These are phyloP conservation scores for Polia nebulosa DNA, from an alignment of 2,888 invertebrate species.

Conservation along the genomic window DNA sequence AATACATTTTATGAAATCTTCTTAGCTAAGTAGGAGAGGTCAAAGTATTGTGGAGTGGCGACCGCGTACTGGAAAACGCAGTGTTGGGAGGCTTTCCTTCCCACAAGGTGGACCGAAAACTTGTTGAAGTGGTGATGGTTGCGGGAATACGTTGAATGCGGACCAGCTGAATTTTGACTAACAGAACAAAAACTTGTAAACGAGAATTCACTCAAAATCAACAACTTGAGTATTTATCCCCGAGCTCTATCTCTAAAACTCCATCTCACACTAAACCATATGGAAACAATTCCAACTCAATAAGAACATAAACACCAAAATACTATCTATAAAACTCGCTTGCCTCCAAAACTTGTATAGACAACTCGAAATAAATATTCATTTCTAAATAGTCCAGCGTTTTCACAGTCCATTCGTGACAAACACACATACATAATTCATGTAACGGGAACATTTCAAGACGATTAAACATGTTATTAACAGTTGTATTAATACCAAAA, in stretches of 20 bases:
- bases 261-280: conserved; percentile 19
- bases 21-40: background rate
- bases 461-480: conserved; percentile 64
- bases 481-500: conserved; percentile 60
- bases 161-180: no score
- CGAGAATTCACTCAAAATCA: no score
- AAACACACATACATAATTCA: conserved; percentile 63
- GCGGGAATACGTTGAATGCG: no score
- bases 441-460: conserved; percentile 57
- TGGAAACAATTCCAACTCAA: conserved; percentile 22
- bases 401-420: conserved; percentile 62
- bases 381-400: conserved; percentile 52
- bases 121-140: no score
- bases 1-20: background rate
- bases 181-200: no score
- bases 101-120: no score
- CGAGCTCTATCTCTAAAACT: no score
- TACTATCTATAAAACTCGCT: conserved; percentile 25
- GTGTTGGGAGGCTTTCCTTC: no score
- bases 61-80: no score
- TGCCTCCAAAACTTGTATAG: conserved; percentile 42
- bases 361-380: conserved; percentile 42
- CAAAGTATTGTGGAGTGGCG: no score
- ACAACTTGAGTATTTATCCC: no score
- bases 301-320: conserved; percentile 25